Conservation (phyloP, 2,888 invertebrate genomes). For the Mystacides longicornis region DNA sequence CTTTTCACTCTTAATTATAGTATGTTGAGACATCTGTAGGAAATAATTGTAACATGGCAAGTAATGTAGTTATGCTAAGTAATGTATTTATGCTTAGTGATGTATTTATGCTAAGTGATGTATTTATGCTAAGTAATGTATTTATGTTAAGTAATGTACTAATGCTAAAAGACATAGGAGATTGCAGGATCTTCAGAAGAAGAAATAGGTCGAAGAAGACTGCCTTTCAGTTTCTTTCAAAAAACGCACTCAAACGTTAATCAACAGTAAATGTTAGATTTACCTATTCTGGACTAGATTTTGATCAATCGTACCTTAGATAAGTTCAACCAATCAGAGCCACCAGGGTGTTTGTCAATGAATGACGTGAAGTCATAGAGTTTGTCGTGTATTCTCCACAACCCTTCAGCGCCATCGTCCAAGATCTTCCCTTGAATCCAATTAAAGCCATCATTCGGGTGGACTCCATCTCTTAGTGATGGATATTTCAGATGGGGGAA, state of each 20-base stretch:
- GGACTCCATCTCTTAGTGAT: conserved; percentile 41
- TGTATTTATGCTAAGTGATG: too few species aligned
- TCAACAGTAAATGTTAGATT: not conserved
- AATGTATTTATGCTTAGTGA: too few species aligned
- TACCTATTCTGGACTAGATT: not conserved
- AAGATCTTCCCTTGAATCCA: conserved; percentile 60
- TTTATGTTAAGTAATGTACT: too few species aligned
- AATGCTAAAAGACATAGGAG: too few species aligned
- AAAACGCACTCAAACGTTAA: not conserved
- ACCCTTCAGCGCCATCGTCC: conserved; percentile 66
- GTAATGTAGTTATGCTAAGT: too few species aligned
- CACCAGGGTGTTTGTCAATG: conserved; percentile 77
- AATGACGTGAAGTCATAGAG: conserved; percentile 83
- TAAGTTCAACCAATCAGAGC: conserved; percentile 64
- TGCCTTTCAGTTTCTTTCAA: too few species aligned
- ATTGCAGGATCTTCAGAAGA: too few species aligned
- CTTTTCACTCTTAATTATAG: too few species aligned
- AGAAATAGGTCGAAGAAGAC: too few species aligned
- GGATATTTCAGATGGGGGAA: conserved; percentile 49
- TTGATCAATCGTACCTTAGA: conserved; percentile 49
- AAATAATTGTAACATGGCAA: too few species aligned
- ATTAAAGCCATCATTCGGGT: conserved; percentile 38
- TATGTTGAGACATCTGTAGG: too few species aligned
- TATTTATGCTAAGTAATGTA: too few species aligned
- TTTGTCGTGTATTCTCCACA: conserved; percentile 69